Conservation (phyloP, 2,113 vertebrate genomes). For the Poecile atricapillus region DNA sequence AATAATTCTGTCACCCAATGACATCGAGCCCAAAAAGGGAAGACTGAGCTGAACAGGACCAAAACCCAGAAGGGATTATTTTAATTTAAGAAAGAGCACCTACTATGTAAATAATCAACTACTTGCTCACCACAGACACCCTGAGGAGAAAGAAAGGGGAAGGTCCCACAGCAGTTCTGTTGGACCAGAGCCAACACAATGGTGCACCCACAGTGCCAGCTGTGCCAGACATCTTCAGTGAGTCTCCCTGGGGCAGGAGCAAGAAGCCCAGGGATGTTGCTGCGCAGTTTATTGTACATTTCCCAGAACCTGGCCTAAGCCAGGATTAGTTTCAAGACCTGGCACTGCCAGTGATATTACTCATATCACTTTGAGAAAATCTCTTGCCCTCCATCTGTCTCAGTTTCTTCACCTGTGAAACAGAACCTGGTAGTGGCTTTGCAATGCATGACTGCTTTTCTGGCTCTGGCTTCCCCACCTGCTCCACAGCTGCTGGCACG, state of each 20-base stretch:
- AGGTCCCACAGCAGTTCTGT: not conserved
- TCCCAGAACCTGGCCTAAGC: not conserved
- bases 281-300: not conserved
- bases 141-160: not conserved
- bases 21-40: not conserved
- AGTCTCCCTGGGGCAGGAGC: not conserved
- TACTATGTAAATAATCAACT: not conserved
- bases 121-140: not conserved
- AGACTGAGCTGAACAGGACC: not conserved
- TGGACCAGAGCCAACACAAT: not conserved
- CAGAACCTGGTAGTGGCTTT: not conserved
- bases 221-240: not conserved
- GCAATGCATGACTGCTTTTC: not conserved
- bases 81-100: not conserved
- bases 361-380: not conserved
- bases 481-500: fast-evolving
- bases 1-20: slow-evolving; percentile 40
- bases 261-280: not conserved
- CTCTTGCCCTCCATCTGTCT: not conserved
- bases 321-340: not conserved
- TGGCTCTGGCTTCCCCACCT: not conserved
- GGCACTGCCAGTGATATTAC: not conserved
- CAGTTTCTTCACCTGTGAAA: slow-evolving; percentile 7
- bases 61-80: not conserved
- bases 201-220: not conserved